These are phyloP conservation scores for Argyrosomus japonicus DNA, from an alignment of 2,113 vertebrate species.

Conservation along the genomic window DNA sequence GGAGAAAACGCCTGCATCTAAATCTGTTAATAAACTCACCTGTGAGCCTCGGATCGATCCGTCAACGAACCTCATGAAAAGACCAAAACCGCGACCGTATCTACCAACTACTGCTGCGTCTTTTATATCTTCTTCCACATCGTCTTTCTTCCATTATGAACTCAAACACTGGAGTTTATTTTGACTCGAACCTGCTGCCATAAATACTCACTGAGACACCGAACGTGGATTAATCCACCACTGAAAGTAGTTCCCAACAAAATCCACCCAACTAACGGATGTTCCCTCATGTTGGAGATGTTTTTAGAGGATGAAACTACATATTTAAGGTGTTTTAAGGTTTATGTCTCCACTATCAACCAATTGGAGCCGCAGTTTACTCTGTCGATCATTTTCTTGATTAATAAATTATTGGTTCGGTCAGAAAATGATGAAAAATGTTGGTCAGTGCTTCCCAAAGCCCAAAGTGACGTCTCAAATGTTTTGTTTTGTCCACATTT, in stretches of 20 bases:
- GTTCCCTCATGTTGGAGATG: no score
- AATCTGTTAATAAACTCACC: slow-evolving; percentile 4
- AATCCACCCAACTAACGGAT: no score
- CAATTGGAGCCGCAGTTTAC: no score
- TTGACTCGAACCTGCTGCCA: background rate
- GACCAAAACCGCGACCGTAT: background rate
- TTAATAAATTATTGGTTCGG: no score
- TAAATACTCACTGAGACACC: background rate
- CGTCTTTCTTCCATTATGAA: background rate
- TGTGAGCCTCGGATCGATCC: background rate
- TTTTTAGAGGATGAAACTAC: no score
- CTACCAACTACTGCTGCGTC: background rate
- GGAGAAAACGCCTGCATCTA: background rate
- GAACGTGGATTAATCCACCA: background rate
- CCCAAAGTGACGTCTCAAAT: no score
- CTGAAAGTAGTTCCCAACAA: background rate
- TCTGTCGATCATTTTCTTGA: no score
- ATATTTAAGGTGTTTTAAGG: no score
- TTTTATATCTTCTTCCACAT: background rate
- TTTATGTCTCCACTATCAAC: no score
- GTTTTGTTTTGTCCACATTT: no score
- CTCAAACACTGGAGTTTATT: background rate
- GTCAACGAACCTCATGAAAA: slow-evolving; percentile 3
- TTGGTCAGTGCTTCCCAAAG: no score
- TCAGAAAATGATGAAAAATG: no score